Evolutionary conservation across 2,888 invertebrate genomes (phyloP).

Genomic region (Caenorhabditis wallacei): DNA sequence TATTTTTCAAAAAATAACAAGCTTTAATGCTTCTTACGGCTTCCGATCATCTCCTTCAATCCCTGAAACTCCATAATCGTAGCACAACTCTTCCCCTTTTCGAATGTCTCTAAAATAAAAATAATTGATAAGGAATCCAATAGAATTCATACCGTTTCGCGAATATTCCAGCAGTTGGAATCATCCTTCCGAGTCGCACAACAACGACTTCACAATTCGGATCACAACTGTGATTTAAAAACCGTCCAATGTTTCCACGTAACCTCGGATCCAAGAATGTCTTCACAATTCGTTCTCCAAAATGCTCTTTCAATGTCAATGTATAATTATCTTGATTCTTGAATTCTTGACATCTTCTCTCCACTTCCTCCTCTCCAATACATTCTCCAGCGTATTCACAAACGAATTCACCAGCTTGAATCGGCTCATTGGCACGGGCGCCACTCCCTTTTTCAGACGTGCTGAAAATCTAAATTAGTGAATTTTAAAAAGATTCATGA

Average conservation of each 20-base stretch:
- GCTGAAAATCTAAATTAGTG: conserved; percentile 52
- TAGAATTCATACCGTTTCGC: conserved; percentile 58
- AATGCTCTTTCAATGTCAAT: conserved; percentile 75
- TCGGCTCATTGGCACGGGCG: conserved; percentile 66
- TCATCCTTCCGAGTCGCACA: conserved; percentile 70
- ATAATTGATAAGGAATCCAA: neutral
- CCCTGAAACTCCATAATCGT: conserved; percentile 72
- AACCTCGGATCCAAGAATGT: conserved; percentile 73
- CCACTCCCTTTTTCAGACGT: conserved; percentile 71
- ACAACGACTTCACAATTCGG: conserved; percentile 76
- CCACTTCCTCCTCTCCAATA: conserved; percentile 76
- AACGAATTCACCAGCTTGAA: conserved; percentile 72
- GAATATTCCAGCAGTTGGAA: conserved; percentile 75
- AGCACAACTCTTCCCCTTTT: conserved; percentile 76
- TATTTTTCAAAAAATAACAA: neutral
- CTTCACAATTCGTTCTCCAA: conserved; percentile 40
- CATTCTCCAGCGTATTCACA: conserved; percentile 75
- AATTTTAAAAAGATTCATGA: neutral
- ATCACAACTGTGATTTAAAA: conserved; percentile 80
- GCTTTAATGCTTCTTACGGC: neutral
- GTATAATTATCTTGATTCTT: conserved; percentile 73
- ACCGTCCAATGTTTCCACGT: conserved; percentile 77
- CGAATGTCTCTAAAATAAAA: conserved; percentile 57
- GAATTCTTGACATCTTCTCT: conserved; percentile 43
- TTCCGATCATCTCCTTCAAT: conserved; percentile 43